Evolutionary conservation across 1,140 invertebrate species (phyloP), one percentile per base, ranked within the genome.

Genomic region (Brachionus koreanus): DNA sequence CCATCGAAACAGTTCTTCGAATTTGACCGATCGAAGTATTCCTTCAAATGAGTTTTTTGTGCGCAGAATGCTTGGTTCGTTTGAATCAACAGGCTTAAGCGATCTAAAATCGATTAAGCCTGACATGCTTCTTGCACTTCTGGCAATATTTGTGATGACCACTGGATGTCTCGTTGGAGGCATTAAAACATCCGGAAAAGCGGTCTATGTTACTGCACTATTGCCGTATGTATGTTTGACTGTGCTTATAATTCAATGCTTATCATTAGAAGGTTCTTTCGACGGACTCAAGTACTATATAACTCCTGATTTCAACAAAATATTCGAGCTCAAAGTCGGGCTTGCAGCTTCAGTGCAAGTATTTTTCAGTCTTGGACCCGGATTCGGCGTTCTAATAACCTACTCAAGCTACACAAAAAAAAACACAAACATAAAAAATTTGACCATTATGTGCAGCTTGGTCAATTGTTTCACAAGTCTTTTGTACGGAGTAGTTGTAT

Each of bases 361-460:
- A 6, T 98, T 98, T 89, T 98, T 98, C 89, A 98, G 96, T 0
- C 88, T 98, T 37, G 96, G 97, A 37, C 96, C 96, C 6, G 96
- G 96, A 42, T 98, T 98, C 88, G 97, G 96, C 16, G 95, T 98
- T 12, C 91, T 98, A 0, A 88, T 98, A 83, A 96, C 96, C 12
- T 98, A 96, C 86, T 94, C 96, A 9, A 97, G 95, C 16, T 98
- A 98, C 87, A 98, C 98, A 87, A 95, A 97, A 88, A 97, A 97
- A 85, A 94, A 98, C 86, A 98, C 98, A 88, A 98, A 98, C 87
- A 95, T 97, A 79, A 49, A 19, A 69, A 92, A 95, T 83, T 96
- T 98, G 88, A 96, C 97, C 0, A 89, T 98, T 12, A 90, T 98
- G 37, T 98, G 96, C 0, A 96, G 94, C 84, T 93, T 91, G 74